phyloP scores from a whole-genome alignment of 92 coral and sea anemone genomes.

The Epizoanthus rinbou region DNA sequence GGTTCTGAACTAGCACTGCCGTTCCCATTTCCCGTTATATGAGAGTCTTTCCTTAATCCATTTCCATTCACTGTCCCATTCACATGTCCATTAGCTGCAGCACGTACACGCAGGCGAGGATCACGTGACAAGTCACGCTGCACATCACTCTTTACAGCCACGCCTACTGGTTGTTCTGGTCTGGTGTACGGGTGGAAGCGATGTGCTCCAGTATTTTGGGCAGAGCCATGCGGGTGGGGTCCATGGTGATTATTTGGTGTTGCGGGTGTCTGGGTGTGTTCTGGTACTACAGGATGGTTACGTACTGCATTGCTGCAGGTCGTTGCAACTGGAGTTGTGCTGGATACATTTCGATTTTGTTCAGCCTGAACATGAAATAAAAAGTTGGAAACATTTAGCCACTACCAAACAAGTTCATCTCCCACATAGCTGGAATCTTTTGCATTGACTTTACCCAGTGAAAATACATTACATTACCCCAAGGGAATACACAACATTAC shows the following conservation, averaged over 20 bases:
- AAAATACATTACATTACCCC: no score
- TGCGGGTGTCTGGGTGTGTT: slow-evolving; percentile 47
- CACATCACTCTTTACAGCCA: slow-evolving; percentile 48
- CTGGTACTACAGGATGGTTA: slow-evolving; percentile 53
- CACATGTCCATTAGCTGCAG: slow-evolving; percentile 38
- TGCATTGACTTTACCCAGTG: no score
- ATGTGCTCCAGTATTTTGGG: slow-evolving; percentile 52
- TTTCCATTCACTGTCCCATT: slow-evolving; percentile 68
- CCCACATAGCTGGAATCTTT: no score
- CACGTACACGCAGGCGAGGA: slow-evolving; percentile 86
- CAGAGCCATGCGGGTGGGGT: slow-evolving; percentile 40
- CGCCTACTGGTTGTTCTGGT: slow-evolving; percentile 59
- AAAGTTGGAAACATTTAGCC: not conserved
- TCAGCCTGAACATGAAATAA: slow-evolving; percentile 47
- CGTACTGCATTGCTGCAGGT: slow-evolving; percentile 50
- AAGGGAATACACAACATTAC: no score
- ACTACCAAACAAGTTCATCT: no score
- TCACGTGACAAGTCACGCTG: slow-evolving; percentile 84
- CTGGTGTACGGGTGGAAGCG: slow-evolving; percentile 90
- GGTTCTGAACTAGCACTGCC: slow-evolving; percentile 57
- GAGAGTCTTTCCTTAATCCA: slow-evolving; percentile 40
- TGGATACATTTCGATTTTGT: slow-evolving; percentile 76
- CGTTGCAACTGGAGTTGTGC: slow-evolving; percentile 48
- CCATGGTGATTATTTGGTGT: slow-evolving; percentile 69
- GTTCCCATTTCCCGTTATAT: slow-evolving; percentile 35